Evolutionary conservation across 2,888 invertebrate species (phyloP), one percentile per base, ranked within the genome.

Genomic region (Chrysodeixis includens): DNA sequence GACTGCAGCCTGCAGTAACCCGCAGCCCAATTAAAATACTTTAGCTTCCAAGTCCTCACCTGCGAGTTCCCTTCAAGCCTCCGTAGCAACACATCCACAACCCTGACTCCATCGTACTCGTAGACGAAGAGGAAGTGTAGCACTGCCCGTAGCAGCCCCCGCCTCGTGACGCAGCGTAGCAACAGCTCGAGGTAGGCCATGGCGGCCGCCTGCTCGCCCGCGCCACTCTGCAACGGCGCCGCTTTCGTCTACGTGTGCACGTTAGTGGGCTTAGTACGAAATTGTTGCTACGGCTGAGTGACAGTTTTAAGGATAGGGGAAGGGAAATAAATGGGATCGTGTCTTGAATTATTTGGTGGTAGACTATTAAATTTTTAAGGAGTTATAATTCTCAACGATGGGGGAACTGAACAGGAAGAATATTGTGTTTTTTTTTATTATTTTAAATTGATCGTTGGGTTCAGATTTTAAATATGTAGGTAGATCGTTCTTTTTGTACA

Each of bases 151-250:
- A 99, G 93, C 60, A 99, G 94, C 0, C 98, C 97, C 0, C 98
- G 97, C 79, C 98, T 97, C 0, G 98, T 97, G 14, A 98, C 97
- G 58, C 98, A 98, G 56, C 99, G 96, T 72, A 99, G 91, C 82
- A 98, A 97, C 78, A 99, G 95, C 92, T 99, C 99, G 72, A 99
- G 96, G 93, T 99, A 99, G 8, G 98, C 98, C 86, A 98, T 99
- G 10, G 99, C 98, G 56, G 99, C 98, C 66, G 98, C 97, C 88
- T 99, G 97, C 90, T 99, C 99, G 77, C 97, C 97, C 79, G 97
- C 96, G 69, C 98, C 97, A 91, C 96, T 98, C 98, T 98, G 96
- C 91, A 97, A 96, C 84, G 86, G 91, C 86, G 88, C 89, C 86
- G 88, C 89, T 89, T 86, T 91, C 85, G 90, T 92, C 94, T 94